Conservation (phyloP, 2,888 invertebrate genomes). For the Dicranocentrus wangi region DNA sequence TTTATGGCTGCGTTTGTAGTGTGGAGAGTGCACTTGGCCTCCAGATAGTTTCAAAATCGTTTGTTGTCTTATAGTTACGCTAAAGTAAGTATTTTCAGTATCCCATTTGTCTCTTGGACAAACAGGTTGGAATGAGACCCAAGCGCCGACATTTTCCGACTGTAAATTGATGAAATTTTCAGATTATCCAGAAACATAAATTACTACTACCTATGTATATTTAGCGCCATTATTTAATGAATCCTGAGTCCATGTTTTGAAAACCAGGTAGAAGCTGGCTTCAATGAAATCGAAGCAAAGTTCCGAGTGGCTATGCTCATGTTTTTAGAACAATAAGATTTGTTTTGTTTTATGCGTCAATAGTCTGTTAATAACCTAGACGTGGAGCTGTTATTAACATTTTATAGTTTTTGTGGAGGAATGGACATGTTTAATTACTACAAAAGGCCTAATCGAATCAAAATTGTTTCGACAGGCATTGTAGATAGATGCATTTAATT, state of each 20-base stretch:
- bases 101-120: conserved; percentile 52
- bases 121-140: conserved; percentile 43
- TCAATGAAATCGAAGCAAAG: conserved; percentile 23
- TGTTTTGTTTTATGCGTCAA: too few species aligned
- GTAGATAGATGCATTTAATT: too few species aligned
- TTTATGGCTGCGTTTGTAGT: conserved; percentile 32
- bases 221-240: conserved; percentile 55
- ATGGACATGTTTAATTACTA: too few species aligned
- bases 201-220: not conserved
- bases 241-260: conserved; percentile 44
- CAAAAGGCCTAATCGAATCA: too few species aligned
- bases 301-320: too few species aligned
- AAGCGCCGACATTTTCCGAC: conserved; percentile 50
- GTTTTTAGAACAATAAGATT: too few species aligned
- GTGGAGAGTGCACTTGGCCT: conserved; percentile 45
- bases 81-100: conserved; percentile 4
- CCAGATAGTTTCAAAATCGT: conserved; percentile 33
- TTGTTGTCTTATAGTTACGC: conserved; percentile 53
- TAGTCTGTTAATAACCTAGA: too few species aligned
- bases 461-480: too few species aligned
- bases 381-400: too few species aligned
- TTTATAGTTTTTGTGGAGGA: too few species aligned
- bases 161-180: conserved; percentile 44
- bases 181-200: not conserved
- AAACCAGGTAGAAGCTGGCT: conserved; percentile 55